These are phyloP conservation scores for Heteromyza rotundicornis DNA, from an alignment of 2,888 invertebrate genomes.

Conservation along the genomic window DNA sequence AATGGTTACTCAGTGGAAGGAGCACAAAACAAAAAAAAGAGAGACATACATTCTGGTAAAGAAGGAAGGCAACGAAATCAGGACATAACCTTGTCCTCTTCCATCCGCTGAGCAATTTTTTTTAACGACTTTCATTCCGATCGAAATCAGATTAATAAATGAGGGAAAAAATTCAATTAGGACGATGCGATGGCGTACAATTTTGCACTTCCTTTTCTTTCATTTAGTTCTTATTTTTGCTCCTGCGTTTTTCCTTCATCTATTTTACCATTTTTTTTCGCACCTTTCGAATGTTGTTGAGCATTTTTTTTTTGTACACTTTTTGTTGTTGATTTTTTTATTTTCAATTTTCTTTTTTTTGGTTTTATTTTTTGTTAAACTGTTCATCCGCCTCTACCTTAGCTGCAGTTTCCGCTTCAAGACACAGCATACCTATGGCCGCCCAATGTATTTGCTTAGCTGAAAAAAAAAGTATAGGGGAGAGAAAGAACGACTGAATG, in stretches of 20 bases:
- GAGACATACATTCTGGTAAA: no score
- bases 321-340: background rate
- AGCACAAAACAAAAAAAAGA: no score
- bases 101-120: no score
- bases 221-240: background rate
- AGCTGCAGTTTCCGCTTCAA: background rate
- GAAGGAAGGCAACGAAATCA: no score
- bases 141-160: constrained; percentile 6
- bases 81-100: no score
- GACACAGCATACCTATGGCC: background rate
- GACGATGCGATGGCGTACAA: background rate
- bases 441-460: background rate
- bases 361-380: background rate
- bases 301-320: background rate
- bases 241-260: background rate
- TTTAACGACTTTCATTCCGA: constrained; percentile 1
- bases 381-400: background rate
- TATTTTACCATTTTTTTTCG: background rate
- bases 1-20: no score
- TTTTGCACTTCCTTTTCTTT: background rate
- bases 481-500: background rate
- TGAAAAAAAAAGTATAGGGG: no score
- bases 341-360: background rate
- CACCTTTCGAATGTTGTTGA: background rate
- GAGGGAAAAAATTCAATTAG: constrained; percentile 4